A percentile compares a stretch with the other conserved stretches of the same genome.
Conservation (phyloP, 2,113 vertebrate species). For the Bettongia penicillata region DNA sequence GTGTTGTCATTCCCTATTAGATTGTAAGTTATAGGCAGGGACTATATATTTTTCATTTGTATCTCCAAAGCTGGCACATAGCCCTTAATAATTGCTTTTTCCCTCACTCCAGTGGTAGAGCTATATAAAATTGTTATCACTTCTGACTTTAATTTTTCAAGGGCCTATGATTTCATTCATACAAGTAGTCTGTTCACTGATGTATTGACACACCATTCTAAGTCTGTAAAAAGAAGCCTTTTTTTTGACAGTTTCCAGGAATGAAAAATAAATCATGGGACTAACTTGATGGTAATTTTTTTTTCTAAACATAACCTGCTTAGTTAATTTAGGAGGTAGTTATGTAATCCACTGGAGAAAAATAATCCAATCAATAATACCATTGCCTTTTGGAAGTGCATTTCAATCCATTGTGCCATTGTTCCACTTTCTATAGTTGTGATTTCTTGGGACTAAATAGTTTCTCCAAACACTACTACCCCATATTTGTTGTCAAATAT, state of each 20-base stretch:
- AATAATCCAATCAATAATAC: neutral
- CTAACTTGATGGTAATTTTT: neutral
- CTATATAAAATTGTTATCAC: neutral
- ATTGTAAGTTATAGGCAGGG: neutral
- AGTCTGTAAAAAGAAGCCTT: neutral
- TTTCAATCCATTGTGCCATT: neutral
- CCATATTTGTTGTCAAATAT: neutral
- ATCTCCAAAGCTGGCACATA: neutral
- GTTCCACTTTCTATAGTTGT: neutral
- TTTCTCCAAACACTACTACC: neutral
- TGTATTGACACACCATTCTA: neutral
- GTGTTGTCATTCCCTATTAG: neutral
- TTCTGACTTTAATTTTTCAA: neutral
- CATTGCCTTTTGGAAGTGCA: neutral
- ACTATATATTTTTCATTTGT: neutral
- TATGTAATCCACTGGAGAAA: neutral
- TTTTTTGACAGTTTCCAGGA: neutral
- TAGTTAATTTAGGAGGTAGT: neutral
- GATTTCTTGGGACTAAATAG: neutral
- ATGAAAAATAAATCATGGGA: neutral
- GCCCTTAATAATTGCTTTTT: neutral
- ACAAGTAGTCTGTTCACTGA: neutral
- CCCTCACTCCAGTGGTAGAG: neutral
- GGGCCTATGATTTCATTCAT: neutral
- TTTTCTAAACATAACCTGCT: neutral